A percentile compares a stretch with the other conserved stretches of the same genome.
Evolutionary conservation across 2,888 invertebrate species (phyloP).

Genomic region (Megalurothrips usitatus): DNA sequence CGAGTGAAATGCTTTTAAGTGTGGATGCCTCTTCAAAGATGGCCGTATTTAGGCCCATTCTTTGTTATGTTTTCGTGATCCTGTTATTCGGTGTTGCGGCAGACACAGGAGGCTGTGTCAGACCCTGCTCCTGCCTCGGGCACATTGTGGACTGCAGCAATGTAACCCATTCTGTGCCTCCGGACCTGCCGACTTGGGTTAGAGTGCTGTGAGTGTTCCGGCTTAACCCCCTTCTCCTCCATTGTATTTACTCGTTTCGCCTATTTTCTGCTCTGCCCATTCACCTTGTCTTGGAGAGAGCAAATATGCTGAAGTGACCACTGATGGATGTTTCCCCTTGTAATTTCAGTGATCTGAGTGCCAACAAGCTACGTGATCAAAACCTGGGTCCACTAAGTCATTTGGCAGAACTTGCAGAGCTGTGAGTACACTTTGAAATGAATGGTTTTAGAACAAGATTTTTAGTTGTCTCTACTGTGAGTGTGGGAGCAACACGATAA

Average conservation of each 20-base stretch:
- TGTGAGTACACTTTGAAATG: slow-evolving; percentile 53
- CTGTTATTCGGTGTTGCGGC: not conserved
- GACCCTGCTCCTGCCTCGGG: slow-evolving; percentile 41
- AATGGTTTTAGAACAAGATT: slow-evolving; percentile 47
- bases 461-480: slow-evolving; percentile 41
- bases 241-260: not conserved
- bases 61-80: not conserved
- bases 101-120: not conserved
- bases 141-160: slow-evolving; percentile 45
- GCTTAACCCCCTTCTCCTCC: not conserved
- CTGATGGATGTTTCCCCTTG: not conserved
- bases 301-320: not conserved
- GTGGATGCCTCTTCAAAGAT: not conserved
- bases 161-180: slow-evolving; percentile 43
- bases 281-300: not conserved
- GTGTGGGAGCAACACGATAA: too few relatives aligned
- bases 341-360: slow-evolving; percentile 54
- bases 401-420: slow-evolving; percentile 50
- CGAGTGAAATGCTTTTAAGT: not conserved
- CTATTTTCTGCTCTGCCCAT: not conserved
- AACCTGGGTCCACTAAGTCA: slow-evolving; percentile 49
- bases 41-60: slow-evolving; percentile 1
- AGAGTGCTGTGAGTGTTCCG: slow-evolving; percentile 43
- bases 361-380: slow-evolving; percentile 52
- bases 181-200: slow-evolving; percentile 46